Evolutionary conservation across 1,140 invertebrate species (phyloP).

Genomic region (Aphaenogaster ashmeadi): DNA sequence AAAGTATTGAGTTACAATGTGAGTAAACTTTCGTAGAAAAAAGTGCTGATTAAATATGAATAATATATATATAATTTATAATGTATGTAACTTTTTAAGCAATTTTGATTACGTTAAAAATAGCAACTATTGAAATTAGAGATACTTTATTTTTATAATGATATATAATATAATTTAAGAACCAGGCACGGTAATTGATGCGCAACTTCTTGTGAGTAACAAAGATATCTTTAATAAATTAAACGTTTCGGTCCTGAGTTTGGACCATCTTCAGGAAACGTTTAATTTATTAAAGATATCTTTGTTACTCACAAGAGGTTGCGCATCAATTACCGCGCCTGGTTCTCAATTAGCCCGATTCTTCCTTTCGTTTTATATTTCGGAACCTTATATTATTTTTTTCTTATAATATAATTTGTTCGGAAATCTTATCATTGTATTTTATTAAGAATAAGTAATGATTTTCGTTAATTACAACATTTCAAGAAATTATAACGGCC

Average conservation of each 20-base stretch:
- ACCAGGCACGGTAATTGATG: no score
- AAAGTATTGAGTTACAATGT: not conserved
- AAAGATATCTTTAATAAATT: no score
- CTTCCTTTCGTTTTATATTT: no score
- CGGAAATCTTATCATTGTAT: not conserved
- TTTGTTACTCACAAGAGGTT: no score
- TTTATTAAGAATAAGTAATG: not conserved
- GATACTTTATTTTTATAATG: not conserved
- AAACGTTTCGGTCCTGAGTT: no score
- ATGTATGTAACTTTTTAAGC: not conserved
- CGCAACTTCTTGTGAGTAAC: no score
- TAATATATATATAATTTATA: not conserved
- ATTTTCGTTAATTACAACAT: not conserved
- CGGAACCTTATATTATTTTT: no score
- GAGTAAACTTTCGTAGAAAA: not conserved
- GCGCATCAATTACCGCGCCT: no score
- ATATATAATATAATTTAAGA: not conserved
- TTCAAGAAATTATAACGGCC: not conserved
- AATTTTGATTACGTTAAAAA: slow-evolving; percentile 2
- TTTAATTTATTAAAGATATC: no score
- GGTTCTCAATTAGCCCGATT: no score
- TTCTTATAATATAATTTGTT: not conserved
- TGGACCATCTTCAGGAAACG: no score
- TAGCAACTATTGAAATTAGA: not conserved
- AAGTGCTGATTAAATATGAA: not conserved